A percentile compares a stretch with the other conserved stretches of the same genome.
phyloP scores from a whole-genome alignment of 64 coral and sea anemone species.

The Orbicella faveolata region DNA sequence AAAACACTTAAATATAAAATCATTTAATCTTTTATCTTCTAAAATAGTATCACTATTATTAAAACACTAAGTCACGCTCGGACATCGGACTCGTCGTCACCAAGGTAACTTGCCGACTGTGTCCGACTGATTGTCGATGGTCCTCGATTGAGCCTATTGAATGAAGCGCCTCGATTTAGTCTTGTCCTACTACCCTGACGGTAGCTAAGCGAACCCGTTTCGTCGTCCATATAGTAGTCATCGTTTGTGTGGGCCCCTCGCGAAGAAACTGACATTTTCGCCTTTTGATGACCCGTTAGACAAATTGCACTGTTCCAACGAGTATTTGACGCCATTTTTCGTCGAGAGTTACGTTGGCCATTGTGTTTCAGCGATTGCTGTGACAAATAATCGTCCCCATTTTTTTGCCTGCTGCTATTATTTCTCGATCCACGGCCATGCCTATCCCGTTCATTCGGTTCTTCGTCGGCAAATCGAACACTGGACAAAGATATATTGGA shows the following conservation, averaged over 20 bases:
- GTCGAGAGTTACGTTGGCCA: not conserved
- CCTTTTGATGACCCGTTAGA: conserved; percentile 30
- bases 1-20: not conserved
- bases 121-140: conserved; percentile 6
- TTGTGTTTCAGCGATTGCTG: not conserved
- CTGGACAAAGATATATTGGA: conserved; percentile 33
- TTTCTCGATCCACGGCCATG: not conserved
- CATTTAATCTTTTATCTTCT: too few relatives aligned
- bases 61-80: not conserved
- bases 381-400: not conserved
- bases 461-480: conserved; percentile 60
- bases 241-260: not conserved
- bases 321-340: not conserved
- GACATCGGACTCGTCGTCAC: conserved; percentile 24
- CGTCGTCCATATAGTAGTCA: conserved; percentile 25
- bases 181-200: not conserved
- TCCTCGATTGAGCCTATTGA: not conserved
- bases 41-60: too few relatives aligned
- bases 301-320: conserved; percentile 35
- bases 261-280: not conserved
- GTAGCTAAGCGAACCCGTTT: not conserved
- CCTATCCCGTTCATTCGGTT: not conserved
- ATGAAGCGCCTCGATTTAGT: not conserved
- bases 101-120: conserved; percentile 26
- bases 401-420: not conserved